These are phyloP conservation scores for Dynastes maya DNA, from an alignment of 2,888 invertebrate species.

Conservation along the genomic window DNA sequence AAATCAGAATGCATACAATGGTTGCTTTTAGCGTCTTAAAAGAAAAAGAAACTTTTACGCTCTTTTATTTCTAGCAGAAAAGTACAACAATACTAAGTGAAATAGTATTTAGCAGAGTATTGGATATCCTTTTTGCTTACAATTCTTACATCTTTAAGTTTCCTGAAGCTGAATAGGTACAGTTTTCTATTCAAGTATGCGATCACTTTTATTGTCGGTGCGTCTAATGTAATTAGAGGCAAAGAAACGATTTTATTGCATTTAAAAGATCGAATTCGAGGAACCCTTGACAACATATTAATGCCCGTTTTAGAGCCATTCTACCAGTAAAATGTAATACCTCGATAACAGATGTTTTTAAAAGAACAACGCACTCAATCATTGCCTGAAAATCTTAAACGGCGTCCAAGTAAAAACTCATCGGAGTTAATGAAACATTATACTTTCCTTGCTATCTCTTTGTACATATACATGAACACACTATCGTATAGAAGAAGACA, in stretches of 20 bases:
- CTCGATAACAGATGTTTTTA: constrained; percentile 35
- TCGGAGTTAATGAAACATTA: constrained; percentile 19
- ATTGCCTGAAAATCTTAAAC: constrained; percentile 22
- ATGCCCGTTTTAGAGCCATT: constrained; percentile 17
- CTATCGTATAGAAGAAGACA: not conserved
- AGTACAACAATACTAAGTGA: no score
- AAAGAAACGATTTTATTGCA: constrained; percentile 4
- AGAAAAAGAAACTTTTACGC: no score
- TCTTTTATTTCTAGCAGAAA: no score
- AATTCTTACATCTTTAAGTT: no score
- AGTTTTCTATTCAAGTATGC: no score
- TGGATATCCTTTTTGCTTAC: no score
- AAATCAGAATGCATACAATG: no score
- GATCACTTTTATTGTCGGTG: no score
- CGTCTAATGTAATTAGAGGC: not conserved
- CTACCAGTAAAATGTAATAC: constrained; percentile 18
- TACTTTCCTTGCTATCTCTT: constrained; percentile 3
- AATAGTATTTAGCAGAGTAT: no score
- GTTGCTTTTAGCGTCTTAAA: no score
- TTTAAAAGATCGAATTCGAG: not conserved
- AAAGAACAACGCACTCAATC: constrained; percentile 15
- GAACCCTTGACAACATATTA: constrained; percentile 14
- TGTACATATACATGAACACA: not conserved
- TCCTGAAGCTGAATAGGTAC: no score
- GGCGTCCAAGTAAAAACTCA: not conserved